Conservation (phyloP, 2,888 invertebrate genomes). For the Congeria kusceri region DNA sequence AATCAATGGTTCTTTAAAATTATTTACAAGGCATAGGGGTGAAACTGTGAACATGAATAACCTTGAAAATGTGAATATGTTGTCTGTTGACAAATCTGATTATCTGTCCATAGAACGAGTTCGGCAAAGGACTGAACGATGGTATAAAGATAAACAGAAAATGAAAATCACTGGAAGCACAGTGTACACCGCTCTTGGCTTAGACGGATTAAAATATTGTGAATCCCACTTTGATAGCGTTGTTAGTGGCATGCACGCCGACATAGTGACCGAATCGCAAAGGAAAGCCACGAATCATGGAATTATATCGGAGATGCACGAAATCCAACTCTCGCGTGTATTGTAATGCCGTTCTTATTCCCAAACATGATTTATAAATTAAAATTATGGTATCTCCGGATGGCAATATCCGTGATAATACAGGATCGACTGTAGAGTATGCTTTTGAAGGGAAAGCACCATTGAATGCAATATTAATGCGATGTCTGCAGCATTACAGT, state of each 20-base stretch:
- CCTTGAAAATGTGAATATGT: not conserved
- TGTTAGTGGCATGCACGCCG: not conserved
- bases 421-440: not conserved
- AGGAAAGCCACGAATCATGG: conserved; percentile 10
- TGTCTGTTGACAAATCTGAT: not conserved
- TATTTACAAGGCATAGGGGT: not conserved
- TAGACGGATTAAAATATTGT: conserved; percentile 25
- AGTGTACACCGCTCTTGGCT: conserved; percentile 25
- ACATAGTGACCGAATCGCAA: not conserved
- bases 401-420: conserved; percentile 2
- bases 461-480: not conserved
- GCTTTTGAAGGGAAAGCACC: conserved; percentile 29
- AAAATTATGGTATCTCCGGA: conserved; percentile 22
- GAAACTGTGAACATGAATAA: not conserved
- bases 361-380: conserved; percentile 4
- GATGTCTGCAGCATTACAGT: conserved; percentile 1
- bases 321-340: conserved; percentile 18
- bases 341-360: conserved; percentile 27
- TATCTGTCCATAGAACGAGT: not conserved
- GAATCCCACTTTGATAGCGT: conserved; percentile 15
- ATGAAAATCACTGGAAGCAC: conserved; percentile 21
- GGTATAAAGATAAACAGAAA: not conserved
- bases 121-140: not conserved
- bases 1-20: not conserved
- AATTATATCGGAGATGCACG: conserved; percentile 2